Evolutionary conservation across 1,140 invertebrate species (phyloP).

Genomic region (Apis cerana): DNA sequence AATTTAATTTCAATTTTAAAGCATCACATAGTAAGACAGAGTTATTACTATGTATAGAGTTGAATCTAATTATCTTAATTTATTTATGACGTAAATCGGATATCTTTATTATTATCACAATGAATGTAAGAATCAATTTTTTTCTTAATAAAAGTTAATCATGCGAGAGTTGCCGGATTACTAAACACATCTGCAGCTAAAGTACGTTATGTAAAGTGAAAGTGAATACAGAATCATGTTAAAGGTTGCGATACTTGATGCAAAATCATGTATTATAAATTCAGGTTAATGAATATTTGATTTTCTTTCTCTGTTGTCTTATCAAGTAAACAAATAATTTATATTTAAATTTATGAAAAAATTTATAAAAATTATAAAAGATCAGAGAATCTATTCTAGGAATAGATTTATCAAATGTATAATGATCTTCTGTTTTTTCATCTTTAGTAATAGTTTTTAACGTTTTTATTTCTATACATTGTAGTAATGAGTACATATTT

Average conservation of each 20-base stretch:
- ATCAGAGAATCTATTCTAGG: background rate
- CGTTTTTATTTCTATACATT: background rate
- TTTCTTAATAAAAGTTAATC: constrained; percentile 7
- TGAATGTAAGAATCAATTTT: constrained; percentile 8
- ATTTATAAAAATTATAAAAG: background rate
- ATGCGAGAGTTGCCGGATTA: constrained; percentile 10
- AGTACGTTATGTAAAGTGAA: constrained; percentile 61
- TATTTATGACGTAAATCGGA: constrained; percentile 1
- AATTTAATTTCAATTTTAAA: background rate
- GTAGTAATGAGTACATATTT: background rate
- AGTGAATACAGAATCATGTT: constrained; percentile 44
- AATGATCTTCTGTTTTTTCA: background rate
- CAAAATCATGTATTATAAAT: constrained; percentile 45
- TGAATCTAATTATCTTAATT: background rate
- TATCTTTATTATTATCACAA: background rate
- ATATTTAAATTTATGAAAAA: too few species aligned
- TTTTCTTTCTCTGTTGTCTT: background rate
- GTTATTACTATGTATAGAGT: too few species aligned
- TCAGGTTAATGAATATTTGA: constrained; percentile 30
- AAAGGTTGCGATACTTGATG: constrained; percentile 39
- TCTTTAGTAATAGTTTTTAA: background rate
- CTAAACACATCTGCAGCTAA: constrained; percentile 18
- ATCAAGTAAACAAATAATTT: background rate
- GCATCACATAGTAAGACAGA: too few species aligned
- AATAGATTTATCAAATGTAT: background rate